A percentile compares a stretch with the other conserved stretches of the same genome.
Conservation (phyloP, 2,113 vertebrate genomes). For the Python bivittatus region DNA sequence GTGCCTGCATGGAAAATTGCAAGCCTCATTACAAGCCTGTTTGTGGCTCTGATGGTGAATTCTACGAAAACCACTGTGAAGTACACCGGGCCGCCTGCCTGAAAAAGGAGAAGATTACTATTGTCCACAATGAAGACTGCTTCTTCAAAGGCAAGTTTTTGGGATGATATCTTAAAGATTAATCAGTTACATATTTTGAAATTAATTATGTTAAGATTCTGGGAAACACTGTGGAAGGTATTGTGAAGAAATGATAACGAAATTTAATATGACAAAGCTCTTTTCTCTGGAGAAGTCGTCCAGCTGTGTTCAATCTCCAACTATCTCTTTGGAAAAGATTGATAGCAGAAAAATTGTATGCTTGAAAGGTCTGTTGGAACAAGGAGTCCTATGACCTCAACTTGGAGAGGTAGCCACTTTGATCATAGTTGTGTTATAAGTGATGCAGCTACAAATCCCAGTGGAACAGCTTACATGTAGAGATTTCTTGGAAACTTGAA, state of each 20-base stretch:
- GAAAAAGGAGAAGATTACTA: constrained; percentile 84
- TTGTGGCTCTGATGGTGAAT: constrained; percentile 92
- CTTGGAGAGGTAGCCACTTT: not conserved
- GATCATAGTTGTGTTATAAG: not conserved
- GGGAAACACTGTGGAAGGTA: rapidly evolving
- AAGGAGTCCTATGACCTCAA: not conserved
- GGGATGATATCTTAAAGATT: constrained; percentile 21
- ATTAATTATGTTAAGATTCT: constrained; percentile 24
- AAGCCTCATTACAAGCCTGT: constrained; percentile 91
- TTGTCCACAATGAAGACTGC: constrained; percentile 92
- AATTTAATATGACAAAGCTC: constrained; percentile 29
- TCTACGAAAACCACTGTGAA: constrained; percentile 95
- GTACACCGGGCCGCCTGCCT: constrained; percentile 91
- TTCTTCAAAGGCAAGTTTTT: constrained; percentile 89
- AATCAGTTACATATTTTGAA: not conserved
- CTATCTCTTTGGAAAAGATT: constrained; percentile 6
- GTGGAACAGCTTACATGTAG: not conserved
- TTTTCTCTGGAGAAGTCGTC: constrained; percentile 5
- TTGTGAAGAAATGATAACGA: constrained; percentile 17
- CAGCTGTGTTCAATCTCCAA: not conserved
- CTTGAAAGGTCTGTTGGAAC: not conserved
- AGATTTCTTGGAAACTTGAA: not conserved
- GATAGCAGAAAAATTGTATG: constrained; percentile 23
- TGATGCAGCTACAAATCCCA: not conserved
- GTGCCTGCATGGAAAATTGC: constrained; percentile 87